Evolutionary conservation across 2,113 vertebrate genomes (phyloP).

Genomic region (Sakesphorus luctuosus): DNA sequence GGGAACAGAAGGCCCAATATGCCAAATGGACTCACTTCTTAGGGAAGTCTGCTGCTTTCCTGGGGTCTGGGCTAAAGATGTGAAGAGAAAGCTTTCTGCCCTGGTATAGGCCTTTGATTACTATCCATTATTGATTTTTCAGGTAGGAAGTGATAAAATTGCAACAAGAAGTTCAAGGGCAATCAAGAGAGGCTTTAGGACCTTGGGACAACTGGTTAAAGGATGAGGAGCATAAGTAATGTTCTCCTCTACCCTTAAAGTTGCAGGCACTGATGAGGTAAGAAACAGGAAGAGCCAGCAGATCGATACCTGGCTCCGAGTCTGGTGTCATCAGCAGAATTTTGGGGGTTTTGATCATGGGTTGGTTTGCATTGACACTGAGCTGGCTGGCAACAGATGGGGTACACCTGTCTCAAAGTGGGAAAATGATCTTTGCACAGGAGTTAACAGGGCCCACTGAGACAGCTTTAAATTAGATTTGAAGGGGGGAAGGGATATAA

Average conservation of each 20-base stretch:
- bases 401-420: background rate
- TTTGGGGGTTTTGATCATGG: background rate
- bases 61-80: background rate
- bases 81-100: background rate
- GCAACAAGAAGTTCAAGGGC: accelerated
- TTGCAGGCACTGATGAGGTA: background rate
- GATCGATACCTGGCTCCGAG: background rate
- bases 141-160: background rate
- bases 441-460: background rate
- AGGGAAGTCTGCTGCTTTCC: background rate
- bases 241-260: background rate
- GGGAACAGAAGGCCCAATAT: background rate
- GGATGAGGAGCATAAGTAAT: background rate
- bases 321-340: background rate
- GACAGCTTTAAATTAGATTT: background rate
- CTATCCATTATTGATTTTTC: background rate
- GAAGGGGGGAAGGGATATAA: background rate
- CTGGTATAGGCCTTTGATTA: background rate
- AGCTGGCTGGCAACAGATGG: background rate
- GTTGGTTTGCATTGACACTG: accelerated
- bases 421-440: background rate
- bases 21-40: background rate
- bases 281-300: background rate
- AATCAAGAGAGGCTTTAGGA: background rate
- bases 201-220: background rate